Evolutionary conservation across 1,140 invertebrate genomes (phyloP).

Genomic region (Xylocopa sonorina): DNA sequence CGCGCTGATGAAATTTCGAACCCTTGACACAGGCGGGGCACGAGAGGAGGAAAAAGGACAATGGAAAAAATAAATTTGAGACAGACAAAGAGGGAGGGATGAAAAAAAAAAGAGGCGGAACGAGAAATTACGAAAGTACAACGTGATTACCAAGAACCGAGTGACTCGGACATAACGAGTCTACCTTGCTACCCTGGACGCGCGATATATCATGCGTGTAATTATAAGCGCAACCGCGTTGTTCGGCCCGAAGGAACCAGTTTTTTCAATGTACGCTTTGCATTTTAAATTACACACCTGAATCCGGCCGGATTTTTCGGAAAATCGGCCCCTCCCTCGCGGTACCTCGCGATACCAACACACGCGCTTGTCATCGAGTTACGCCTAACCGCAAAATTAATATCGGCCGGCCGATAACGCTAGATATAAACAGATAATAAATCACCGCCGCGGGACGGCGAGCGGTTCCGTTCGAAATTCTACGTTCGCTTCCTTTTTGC

Average conservation of each 20-base stretch:
- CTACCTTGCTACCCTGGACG: not conserved
- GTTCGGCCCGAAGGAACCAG: constrained; percentile 24
- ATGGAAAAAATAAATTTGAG: not conserved
- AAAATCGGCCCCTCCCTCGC: not conserved
- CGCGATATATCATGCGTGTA: constrained; percentile 37
- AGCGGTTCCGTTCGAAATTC: not conserved
- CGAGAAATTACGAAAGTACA: constrained; percentile 13
- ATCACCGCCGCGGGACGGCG: not conserved
- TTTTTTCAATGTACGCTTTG: constrained; percentile 41
- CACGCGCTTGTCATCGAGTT: constrained; percentile 22
- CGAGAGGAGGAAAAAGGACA: not conserved
- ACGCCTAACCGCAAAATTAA: constrained; percentile 8
- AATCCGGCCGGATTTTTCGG: not conserved
- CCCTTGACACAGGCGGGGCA: too few relatives aligned
- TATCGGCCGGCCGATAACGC: constrained; percentile 15
- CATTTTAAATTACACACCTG: constrained; percentile 26
- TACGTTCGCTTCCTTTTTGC: too few relatives aligned
- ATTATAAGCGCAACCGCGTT: constrained; percentile 41
- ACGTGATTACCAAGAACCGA: not conserved
- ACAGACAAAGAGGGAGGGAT: not conserved
- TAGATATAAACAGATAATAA: constrained; percentile 31
- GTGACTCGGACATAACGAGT: constrained; percentile 20
- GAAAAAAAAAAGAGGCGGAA: not conserved
- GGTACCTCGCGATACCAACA: not conserved
- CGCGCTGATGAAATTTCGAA: too few relatives aligned